phyloP scores from a whole-genome alignment of 2,888 invertebrate genomes.

The Polydrusus tereticollis region DNA sequence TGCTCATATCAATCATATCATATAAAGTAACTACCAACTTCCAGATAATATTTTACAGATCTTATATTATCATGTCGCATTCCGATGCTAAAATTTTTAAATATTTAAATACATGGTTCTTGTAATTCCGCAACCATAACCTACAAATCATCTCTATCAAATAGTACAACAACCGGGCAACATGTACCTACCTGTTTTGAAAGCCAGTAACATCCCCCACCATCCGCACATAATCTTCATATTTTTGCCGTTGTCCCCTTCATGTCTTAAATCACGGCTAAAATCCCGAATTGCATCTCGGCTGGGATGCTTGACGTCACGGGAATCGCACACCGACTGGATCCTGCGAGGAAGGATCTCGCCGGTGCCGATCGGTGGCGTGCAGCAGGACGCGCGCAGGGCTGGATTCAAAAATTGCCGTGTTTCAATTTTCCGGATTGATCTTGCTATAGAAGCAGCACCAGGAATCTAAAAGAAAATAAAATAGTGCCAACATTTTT shows the following conservation, averaged over 20 bases:
- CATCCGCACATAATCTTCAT: conserved; percentile 31
- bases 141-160: neutral
- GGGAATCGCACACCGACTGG: conserved; percentile 46
- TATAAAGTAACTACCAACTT: too few species aligned
- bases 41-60: too few species aligned
- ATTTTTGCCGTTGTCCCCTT: conserved; percentile 28
- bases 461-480: too few species aligned
- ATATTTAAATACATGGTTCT: too few species aligned
- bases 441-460: neutral
- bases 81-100: too few species aligned
- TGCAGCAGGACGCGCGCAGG: conserved; percentile 35
- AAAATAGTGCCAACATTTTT: too few species aligned
- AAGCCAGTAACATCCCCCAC: conserved; percentile 28
- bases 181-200: conserved; percentile 36
- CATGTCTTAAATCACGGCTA: conserved; percentile 37
- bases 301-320: conserved; percentile 42
- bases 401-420: conserved; percentile 15
- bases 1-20: too few species aligned
- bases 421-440: neutral
- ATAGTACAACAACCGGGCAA: neutral
- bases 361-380: conserved; percentile 29
- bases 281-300: conserved; percentile 42
- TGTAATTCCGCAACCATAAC: conserved; percentile 8
- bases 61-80: too few species aligned
- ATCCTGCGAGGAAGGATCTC: conserved; percentile 42